phyloP scores from a whole-genome alignment of 2,113 vertebrate species.

The Reinhardtius hippoglossoides region DNA sequence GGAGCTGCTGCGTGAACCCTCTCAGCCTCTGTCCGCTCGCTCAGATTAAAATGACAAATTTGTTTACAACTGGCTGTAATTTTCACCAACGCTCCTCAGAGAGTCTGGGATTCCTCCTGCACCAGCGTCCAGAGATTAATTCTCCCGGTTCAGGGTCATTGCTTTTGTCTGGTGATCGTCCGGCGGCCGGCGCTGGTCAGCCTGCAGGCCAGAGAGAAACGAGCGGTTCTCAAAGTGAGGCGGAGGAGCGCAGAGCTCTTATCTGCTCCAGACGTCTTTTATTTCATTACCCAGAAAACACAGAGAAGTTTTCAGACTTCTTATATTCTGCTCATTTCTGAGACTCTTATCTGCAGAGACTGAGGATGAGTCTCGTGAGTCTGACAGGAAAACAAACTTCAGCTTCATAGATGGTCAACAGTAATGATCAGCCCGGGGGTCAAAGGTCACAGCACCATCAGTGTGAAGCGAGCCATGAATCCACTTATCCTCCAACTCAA shows the following conservation, averaged over 20 bases:
- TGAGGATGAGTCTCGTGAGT: constrained; percentile 6
- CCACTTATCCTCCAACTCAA: background rate
- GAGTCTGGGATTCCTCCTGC: constrained; percentile 16
- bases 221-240: constrained; percentile 31
- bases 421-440: constrained; percentile 26
- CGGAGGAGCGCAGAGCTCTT: constrained; percentile 26
- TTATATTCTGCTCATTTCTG: constrained; percentile 15
- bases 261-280: constrained; percentile 55
- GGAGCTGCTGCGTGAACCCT: background rate
- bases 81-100: constrained; percentile 34
- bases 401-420: background rate
- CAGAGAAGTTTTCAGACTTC: constrained; percentile 9
- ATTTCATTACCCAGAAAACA: constrained; percentile 53
- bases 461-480: background rate
- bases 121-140: constrained; percentile 53
- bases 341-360: constrained; percentile 27
- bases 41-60: constrained; percentile 69
- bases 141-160: constrained; percentile 37
- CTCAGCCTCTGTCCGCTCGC: constrained; percentile 21
- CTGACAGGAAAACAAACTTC: constrained; percentile 9
- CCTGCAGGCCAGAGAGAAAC: constrained; percentile 39
- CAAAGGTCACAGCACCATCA: constrained; percentile 11
- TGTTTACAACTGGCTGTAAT: constrained; percentile 65
- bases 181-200: constrained; percentile 35
- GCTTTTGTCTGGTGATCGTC: constrained; percentile 33